Evolutionary conservation across 2,888 invertebrate species (phyloP), one percentile per base, ranked within the genome.

Genomic region (Epinotia nisella): DNA sequence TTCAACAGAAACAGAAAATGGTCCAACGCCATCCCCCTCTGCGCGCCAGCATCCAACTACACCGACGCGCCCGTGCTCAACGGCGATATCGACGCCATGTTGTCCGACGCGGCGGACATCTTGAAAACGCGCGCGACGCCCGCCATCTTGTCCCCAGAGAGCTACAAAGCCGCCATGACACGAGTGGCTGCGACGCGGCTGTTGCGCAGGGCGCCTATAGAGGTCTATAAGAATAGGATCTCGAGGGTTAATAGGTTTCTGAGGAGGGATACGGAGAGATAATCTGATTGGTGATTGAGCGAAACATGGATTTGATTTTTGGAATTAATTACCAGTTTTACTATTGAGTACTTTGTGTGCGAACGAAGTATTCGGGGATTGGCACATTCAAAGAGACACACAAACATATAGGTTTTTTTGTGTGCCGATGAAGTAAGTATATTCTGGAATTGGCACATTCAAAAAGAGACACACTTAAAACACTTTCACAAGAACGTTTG

Each of bases 11-110:
- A 96, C 85, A 97, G 97, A 76, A 97, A 97, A 91, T 98, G 97
- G 97, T 97, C 97, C 0, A 96, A 96, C 82, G 96, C 97, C 1
- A 97, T 97, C 77, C 97, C 97, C 0, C 96, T 96, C 7, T 98
- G 98, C 87, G 81, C 92, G 1, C 89, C 93, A 17, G 84, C 86
- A 53, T 85, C 90, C 21, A 93, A 93, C 80, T 92, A 87, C 83
- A 91, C 89, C 0, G 94, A 93, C 64, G 84, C 90, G 0, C 74
- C 92, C 59, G 92, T 91, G 17, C 82, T 90, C 24, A 92, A 87
- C 75, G 88, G 88, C 0, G 93, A 93, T 77, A 87, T 92, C 70
- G 92, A 92, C 87, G 93, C 92, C 84, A 92, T 92, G 90, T 82
- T 93, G 82, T 90, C 92, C 0, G 93, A 93, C 79, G 79, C 84